Evolutionary conservation across 1,140 invertebrate species (phyloP).

Genomic region (Formica selysi): DNA sequence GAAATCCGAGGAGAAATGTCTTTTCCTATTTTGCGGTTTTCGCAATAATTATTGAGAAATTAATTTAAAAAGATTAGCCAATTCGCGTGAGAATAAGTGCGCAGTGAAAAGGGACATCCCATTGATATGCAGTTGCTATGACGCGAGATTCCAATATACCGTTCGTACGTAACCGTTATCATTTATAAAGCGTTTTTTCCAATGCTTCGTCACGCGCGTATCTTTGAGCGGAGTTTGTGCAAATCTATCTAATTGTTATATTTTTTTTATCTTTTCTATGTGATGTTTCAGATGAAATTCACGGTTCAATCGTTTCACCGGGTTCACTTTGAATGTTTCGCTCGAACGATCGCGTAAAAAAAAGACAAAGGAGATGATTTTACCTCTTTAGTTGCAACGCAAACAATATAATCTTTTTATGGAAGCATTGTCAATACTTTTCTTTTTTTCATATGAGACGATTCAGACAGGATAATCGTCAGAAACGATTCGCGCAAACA

Average conservation of each 20-base stretch:
- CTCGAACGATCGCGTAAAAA: neutral
- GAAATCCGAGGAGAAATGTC: no score
- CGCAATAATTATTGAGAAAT: no score
- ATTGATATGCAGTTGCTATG: no score
- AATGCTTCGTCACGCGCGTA: no score
- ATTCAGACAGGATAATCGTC: constrained; percentile 27
- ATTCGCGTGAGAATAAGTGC: no score
- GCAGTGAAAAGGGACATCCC: no score
- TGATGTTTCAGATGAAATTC: neutral
- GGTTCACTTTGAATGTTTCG: neutral
- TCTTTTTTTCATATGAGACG: neutral
- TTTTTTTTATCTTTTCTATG: neutral
- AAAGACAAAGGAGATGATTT: neutral
- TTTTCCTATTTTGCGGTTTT: no score
- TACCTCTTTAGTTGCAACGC: constrained; percentile 2
- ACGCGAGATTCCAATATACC: no score
- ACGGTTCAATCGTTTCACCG: neutral
- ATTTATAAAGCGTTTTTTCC: no score
- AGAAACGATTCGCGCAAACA: constrained; percentile 27
- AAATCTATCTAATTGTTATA: neutral
- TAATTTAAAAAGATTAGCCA: no score
- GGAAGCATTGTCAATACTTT: neutral
- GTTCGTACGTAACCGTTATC: no score
- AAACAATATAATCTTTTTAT: neutral
- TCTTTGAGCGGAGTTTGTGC: no score